Conservation (phyloP, 2,888 invertebrate species). For the Leuctra nigra region DNA sequence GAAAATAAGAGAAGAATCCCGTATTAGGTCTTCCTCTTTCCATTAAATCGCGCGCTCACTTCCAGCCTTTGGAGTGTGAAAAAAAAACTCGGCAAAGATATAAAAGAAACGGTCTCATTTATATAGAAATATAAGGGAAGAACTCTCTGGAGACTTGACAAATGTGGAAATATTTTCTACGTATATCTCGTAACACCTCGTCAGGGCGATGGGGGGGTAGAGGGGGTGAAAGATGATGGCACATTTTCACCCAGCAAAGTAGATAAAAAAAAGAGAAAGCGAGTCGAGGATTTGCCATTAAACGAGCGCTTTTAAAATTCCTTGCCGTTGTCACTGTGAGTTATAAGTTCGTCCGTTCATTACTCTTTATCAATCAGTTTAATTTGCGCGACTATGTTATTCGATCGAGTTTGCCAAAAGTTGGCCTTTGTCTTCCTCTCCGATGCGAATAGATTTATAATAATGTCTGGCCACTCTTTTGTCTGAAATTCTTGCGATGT, state of each 20-base stretch:
- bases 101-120: constrained; percentile 19
- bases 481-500: neutral
- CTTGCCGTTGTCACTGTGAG: neutral
- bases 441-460: neutral
- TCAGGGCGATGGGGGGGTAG: neutral
- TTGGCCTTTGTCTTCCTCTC: neutral
- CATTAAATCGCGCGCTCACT: constrained; percentile 15
- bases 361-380: constrained; percentile 4
- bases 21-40: constrained; percentile 11
- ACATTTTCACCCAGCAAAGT: constrained; percentile 2
- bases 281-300: neutral
- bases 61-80: neutral
- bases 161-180: constrained; percentile 17
- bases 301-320: constrained; percentile 15
- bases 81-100: constrained; percentile 1
- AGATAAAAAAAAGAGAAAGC: neutral
- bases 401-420: neutral
- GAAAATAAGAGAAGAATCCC: neutral
- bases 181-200: constrained; percentile 14
- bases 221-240: constrained; percentile 6
- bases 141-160: constrained; percentile 11
- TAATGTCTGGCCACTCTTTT: neutral
- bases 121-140: constrained; percentile 18
- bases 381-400: neutral
- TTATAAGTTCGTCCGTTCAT: neutral